A percentile compares a stretch with the other conserved stretches of the same genome.
phyloP scores from a whole-genome alignment of 2,113 vertebrate species.

The Eretmochelys imbricata region DNA sequence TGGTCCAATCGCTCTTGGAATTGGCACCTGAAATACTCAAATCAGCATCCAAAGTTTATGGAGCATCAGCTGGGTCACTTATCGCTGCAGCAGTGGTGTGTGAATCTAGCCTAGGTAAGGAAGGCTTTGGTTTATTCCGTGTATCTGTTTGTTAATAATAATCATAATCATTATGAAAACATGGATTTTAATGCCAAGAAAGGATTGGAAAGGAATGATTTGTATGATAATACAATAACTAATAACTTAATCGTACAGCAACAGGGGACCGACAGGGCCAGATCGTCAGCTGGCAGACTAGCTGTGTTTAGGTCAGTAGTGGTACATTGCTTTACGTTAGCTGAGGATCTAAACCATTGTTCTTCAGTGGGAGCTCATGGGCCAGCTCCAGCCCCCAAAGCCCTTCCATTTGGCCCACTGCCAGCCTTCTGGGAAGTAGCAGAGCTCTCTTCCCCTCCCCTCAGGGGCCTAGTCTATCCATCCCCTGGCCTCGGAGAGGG shows the following conservation, averaged over 20 bases:
- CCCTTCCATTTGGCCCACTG: not conserved
- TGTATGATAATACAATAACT: not conserved
- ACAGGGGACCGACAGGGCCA: not conserved
- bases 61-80: slow-evolving; percentile 84
- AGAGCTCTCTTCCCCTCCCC: not conserved
- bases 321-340: not conserved
- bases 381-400: no score
- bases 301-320: not conserved
- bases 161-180: not conserved
- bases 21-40: slow-evolving; percentile 78
- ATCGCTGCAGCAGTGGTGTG: slow-evolving; percentile 86
- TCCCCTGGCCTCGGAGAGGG: not conserved
- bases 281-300: not conserved
- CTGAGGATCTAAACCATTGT: not conserved
- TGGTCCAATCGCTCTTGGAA: slow-evolving; percentile 80
- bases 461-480: not conserved
- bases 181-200: not conserved
- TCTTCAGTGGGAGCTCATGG: not conserved
- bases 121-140: fast-evolving
- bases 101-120: slow-evolving; percentile 77
- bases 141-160: fast-evolving
- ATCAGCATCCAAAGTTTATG: slow-evolving; percentile 79
- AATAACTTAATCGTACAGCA: not conserved
- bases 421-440: not conserved
- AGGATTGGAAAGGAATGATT: not conserved